Evolutionary conservation across 1,140 invertebrate species (phyloP).

Genomic region (Drosophila arizonae): DNA sequence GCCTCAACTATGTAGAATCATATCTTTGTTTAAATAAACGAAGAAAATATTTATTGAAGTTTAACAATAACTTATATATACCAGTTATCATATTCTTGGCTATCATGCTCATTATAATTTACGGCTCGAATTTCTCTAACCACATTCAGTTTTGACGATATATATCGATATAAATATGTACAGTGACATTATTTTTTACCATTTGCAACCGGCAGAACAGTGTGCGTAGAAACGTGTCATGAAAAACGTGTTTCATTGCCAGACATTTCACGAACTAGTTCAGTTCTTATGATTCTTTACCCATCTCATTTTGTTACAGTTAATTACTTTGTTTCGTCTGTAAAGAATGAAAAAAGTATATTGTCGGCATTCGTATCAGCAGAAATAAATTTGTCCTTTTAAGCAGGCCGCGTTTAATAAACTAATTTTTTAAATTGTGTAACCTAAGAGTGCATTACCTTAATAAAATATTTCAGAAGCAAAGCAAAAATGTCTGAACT

Average conservation of each 20-base stretch:
- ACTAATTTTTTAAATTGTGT: slow-evolving; percentile 52
- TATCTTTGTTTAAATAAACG: too few relatives aligned
- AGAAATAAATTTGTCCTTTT: slow-evolving; percentile 36
- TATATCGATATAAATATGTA: background rate
- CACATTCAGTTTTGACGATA: too few relatives aligned
- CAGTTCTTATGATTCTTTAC: slow-evolving; percentile 1
- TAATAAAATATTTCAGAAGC: slow-evolving; percentile 28
- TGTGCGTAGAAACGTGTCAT: background rate
- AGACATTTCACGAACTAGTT: slow-evolving; percentile 28
- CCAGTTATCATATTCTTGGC: too few relatives aligned
- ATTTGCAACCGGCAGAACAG: background rate
- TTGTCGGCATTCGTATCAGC: slow-evolving; percentile 43
- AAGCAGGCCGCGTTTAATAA: slow-evolving; percentile 17
- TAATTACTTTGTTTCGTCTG: slow-evolving; percentile 39
- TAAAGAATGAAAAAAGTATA: slow-evolving; percentile 51
- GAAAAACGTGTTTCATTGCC: slow-evolving; percentile 20
- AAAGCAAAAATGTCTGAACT: slow-evolving; percentile 90
- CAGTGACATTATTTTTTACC: background rate
- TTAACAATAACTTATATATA: too few relatives aligned
- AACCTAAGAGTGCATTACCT: slow-evolving; percentile 29
- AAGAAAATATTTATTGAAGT: too few relatives aligned
- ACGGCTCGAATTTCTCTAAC: too few relatives aligned
- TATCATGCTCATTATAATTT: too few relatives aligned
- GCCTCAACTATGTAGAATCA: too few relatives aligned
- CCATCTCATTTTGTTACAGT: slow-evolving; percentile 29